These are phyloP conservation scores for Toxotes lorentzi DNA, from an alignment of 2,797 vertebrate genomes.

Conservation along the genomic window DNA sequence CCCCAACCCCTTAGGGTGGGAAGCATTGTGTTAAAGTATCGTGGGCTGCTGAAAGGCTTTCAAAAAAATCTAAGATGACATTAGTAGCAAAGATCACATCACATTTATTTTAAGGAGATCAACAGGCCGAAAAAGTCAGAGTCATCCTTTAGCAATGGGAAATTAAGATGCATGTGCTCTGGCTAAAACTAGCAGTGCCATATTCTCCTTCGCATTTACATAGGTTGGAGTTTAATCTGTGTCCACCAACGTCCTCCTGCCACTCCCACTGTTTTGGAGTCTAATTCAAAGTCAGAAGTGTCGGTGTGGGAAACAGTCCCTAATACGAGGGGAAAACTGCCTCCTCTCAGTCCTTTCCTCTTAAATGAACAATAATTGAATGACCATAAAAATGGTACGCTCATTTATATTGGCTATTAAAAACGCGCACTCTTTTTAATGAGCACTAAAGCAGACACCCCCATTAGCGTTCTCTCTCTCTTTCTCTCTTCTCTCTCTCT, in stretches of 20 bases:
- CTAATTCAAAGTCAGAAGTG: conserved; percentile 61
- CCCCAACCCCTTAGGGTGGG: background rate
- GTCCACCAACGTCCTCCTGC: conserved; percentile 6
- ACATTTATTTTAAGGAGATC: background rate
- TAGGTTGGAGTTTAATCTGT: conserved; percentile 12
- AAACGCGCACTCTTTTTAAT: conserved; percentile 79
- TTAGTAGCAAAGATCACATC: conserved; percentile 16
- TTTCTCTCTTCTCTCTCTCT: conserved; percentile 28
- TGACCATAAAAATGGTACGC: conserved; percentile 74
- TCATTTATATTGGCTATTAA: conserved; percentile 83
- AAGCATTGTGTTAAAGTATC: background rate
- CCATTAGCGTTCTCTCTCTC: conserved; percentile 62
- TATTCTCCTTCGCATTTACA: conserved; percentile 11
- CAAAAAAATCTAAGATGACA: background rate
- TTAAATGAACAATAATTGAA: conserved; percentile 82
- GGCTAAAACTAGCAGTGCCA: conserved; percentile 14
- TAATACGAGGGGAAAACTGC: conserved; percentile 62
- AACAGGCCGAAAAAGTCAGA: background rate
- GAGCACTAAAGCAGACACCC: conserved; percentile 77
- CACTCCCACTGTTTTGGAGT: conserved; percentile 36
- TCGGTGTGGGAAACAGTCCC: conserved; percentile 45
- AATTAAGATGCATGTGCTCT: conserved; percentile 15
- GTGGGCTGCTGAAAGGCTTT: background rate
- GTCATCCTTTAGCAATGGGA: conserved; percentile 5
- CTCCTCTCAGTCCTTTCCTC: conserved; percentile 67